These are phyloP conservation scores for Sus scrofa DNA, from an alignment of 2,113 vertebrate species.

Conservation along the genomic window T2T-Sscrofa CM000812.6:74004501-74005000, in stretches of 20 bases:
- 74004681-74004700: not conserved
- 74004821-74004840: not conserved
- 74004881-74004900: not conserved
- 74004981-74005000: not conserved
- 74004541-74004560: not conserved
- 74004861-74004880: not conserved
- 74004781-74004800: not conserved
- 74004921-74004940: not conserved
- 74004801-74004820: not conserved
- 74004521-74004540: not conserved
- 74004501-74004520: not conserved
- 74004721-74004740: not conserved
- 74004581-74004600: not conserved
- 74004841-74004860: not conserved
- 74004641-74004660: not conserved
- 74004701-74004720: not conserved
- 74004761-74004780: not conserved
- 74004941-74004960: not conserved
- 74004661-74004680: not conserved
- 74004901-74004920: not conserved
- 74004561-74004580: not conserved
- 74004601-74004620: not conserved
- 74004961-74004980: not conserved
- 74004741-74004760: not conserved
- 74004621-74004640: not conserved